Percentiles rank a stretch among this genome's conserved stretches.
Conservation (phyloP, 2,888 invertebrate genomes). For the Synergus japonicus region DNA sequence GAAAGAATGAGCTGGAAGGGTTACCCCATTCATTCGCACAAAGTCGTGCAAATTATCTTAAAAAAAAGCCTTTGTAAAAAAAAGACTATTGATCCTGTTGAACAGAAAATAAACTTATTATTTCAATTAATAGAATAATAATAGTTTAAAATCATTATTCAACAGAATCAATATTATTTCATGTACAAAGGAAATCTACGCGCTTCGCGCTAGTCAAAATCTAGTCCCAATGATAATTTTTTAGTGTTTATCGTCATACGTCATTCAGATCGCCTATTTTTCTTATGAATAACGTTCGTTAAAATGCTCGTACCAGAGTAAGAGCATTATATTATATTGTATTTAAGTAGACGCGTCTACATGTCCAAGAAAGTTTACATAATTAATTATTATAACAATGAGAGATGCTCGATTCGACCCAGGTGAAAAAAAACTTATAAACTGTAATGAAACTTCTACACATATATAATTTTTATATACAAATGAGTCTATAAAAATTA, state of each 20-base stretch:
- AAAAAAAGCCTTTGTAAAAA: slow-evolving; percentile 10
- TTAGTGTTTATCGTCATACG: slow-evolving; percentile 53
- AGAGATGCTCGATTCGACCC: slow-evolving; percentile 10
- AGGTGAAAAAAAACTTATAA: slow-evolving; percentile 5
- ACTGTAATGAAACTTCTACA: not conserved
- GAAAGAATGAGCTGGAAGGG: slow-evolving; percentile 9
- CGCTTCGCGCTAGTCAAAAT: slow-evolving; percentile 54
- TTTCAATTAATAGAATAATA: not conserved
- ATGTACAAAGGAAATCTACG: slow-evolving; percentile 18
- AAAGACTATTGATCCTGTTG: slow-evolving; percentile 18
- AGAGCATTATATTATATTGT: slow-evolving; percentile 39
- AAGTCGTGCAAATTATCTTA: slow-evolving; percentile 12
- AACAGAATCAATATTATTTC: slow-evolving; percentile 28
- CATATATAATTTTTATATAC: not conserved
- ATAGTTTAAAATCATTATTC: not conserved
- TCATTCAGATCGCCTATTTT: slow-evolving; percentile 58
- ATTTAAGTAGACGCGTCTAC: slow-evolving; percentile 55
- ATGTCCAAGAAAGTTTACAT: slow-evolving; percentile 62
- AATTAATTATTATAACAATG: slow-evolving; percentile 47
- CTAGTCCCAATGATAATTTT: slow-evolving; percentile 60
- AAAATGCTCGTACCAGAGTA: slow-evolving; percentile 34
- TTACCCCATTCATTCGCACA: slow-evolving; percentile 32
- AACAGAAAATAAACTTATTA: not conserved
- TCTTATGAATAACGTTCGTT: slow-evolving; percentile 46
- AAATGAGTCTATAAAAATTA: not conserved